Conservation (phyloP, 2,888 invertebrate species). For the Nysson spinosus region DNA sequence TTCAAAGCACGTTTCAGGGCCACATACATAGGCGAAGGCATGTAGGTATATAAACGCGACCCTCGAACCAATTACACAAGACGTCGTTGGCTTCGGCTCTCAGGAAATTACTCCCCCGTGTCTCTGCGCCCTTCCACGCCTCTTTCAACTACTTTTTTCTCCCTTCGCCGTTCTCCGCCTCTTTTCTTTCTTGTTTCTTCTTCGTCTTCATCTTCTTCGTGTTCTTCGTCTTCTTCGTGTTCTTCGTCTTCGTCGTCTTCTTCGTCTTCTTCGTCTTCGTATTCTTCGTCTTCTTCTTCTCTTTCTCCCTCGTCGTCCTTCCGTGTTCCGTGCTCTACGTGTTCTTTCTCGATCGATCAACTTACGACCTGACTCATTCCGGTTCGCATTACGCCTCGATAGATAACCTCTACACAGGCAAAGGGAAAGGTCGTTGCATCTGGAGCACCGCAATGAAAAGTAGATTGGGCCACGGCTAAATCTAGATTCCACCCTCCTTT, state of each 20-base stretch:
- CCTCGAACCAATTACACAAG: conserved; percentile 43
- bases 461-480: neutral
- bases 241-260: neutral
- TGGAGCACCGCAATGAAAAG: neutral
- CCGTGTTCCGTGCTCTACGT: neutral
- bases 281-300: conserved; percentile 9
- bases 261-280: neutral
- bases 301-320: neutral
- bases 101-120: conserved; percentile 37
- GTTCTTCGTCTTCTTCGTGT: conserved; percentile 18
- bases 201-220: neutral
- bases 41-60: conserved; percentile 8
- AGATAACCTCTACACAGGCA: conserved; percentile 15
- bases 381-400: conserved; percentile 19
- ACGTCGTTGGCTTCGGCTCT: conserved; percentile 36
- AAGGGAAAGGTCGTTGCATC: conserved; percentile 1
- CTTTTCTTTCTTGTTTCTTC: neutral
- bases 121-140: conserved; percentile 15
- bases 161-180: neutral
- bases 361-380: conserved; percentile 22
- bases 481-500: neutral
- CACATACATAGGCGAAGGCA: neutral
- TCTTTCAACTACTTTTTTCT: neutral
- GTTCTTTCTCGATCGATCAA: conserved; percentile 33
- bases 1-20: neutral